Conservation (phyloP, 2,888 invertebrate genomes). For the Drosophila emarginata region DNA sequence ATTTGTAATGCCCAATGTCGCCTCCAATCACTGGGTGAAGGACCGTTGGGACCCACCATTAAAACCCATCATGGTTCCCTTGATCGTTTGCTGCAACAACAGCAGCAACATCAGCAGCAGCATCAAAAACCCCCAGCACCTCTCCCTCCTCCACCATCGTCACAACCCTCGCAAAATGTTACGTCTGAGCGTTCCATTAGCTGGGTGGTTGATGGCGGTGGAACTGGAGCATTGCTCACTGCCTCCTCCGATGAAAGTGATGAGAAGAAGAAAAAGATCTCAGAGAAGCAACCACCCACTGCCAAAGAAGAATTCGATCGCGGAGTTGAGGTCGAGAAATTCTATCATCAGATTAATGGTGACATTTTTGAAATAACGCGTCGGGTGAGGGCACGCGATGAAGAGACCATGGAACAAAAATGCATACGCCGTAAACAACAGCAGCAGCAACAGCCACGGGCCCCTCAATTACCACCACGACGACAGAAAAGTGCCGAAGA, state of each 20-base stretch:
- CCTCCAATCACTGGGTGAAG: conserved; percentile 78
- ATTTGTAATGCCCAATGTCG: conserved; percentile 82
- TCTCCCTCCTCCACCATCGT: conserved; percentile 3
- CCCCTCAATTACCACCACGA: conserved; percentile 54
- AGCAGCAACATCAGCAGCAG: conserved; percentile 66
- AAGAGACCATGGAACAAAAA: conserved; percentile 81
- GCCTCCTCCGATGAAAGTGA: conserved; percentile 75
- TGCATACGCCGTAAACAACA: conserved; percentile 78
- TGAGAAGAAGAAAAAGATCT: conserved; percentile 60
- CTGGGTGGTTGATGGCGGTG: conserved; percentile 73
- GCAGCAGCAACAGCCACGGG: conserved; percentile 55
- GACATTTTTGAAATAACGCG: conserved; percentile 82
- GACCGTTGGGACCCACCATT: conserved; percentile 75
- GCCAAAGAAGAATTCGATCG: conserved; percentile 81
- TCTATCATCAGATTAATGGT: conserved; percentile 82
- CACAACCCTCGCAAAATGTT: conserved; percentile 28
- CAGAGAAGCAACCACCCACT: conserved; percentile 60
- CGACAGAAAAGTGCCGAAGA: conserved; percentile 66
- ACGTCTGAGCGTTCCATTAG: conserved; percentile 74
- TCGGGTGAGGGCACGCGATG: conserved; percentile 80
- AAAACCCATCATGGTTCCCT: conserved; percentile 82
- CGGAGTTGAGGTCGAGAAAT: conserved; percentile 82
- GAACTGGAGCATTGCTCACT: conserved; percentile 65
- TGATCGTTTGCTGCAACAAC: conserved; percentile 80
- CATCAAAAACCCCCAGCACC: conserved; percentile 1